phyloP scores from a whole-genome alignment of 2,888 invertebrate genomes.

The Zygogramma bicolorata region DNA sequence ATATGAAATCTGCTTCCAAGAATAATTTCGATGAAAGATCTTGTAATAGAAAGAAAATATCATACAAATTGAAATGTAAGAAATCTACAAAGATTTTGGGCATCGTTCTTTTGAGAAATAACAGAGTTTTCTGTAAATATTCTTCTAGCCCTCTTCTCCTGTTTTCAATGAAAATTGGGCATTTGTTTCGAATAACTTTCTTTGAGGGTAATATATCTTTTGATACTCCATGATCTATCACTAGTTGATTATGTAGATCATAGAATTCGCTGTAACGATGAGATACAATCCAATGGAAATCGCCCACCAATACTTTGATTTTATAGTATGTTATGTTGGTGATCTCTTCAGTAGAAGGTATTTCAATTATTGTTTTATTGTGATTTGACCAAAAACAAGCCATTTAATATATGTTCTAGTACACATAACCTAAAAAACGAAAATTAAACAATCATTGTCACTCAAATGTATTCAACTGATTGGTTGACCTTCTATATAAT shows the following conservation, averaged over 20 bases:
- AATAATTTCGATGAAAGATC: conserved; percentile 84
- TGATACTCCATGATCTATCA: conserved; percentile 82
- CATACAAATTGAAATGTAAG: conserved; percentile 89
- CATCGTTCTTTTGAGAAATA: conserved; percentile 81
- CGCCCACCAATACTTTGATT: conserved; percentile 78
- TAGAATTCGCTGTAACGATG: conserved; percentile 93
- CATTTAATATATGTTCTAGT: conserved; percentile 68
- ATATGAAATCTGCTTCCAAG: conserved; percentile 77
- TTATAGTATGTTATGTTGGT: conserved; percentile 80
- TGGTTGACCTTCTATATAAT: no score
- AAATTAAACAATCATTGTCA: no score
- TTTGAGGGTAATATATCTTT: conserved; percentile 93
- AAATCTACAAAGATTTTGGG: conserved; percentile 87
- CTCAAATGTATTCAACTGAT: no score
- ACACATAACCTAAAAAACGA: conserved; percentile 12
- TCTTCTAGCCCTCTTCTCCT: conserved; percentile 83
- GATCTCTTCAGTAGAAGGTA: conserved; percentile 75
- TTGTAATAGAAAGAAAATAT: conserved; percentile 88
- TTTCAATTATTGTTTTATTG: conserved; percentile 75
- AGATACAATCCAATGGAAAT: conserved; percentile 84
- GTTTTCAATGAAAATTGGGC: conserved; percentile 87
- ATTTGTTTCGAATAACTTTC: conserved; percentile 91
- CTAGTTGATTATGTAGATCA: conserved; percentile 87
- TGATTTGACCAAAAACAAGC: conserved; percentile 80
- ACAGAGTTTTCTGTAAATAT: conserved; percentile 84